Evolutionary conservation across 2,113 vertebrate species (phyloP).

Genomic region (Tapirus terrestris): DNA sequence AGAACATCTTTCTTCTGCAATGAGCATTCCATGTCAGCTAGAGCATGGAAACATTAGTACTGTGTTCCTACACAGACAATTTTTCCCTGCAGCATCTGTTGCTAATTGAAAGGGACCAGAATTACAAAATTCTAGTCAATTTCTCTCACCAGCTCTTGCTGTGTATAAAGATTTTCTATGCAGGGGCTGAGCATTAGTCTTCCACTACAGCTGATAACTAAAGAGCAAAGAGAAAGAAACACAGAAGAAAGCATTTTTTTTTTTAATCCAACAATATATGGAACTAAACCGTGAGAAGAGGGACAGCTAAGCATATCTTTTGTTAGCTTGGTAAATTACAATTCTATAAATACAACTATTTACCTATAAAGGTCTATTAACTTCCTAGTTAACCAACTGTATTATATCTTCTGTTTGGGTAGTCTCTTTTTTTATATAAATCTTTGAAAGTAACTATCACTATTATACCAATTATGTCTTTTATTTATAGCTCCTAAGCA

Average conservation of each 20-base stretch:
- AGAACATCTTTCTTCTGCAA: constrained; percentile 25
- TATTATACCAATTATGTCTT: constrained; percentile 58
- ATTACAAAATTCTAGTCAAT: constrained; percentile 80
- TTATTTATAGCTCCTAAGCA: constrained; percentile 50
- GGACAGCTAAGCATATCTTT: not conserved
- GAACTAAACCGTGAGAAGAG: constrained; percentile 43
- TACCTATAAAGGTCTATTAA: constrained; percentile 40
- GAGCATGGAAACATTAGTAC: not conserved
- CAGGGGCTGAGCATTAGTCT: constrained; percentile 75
- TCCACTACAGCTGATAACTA: constrained; percentile 81
- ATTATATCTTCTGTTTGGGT: constrained; percentile 40
- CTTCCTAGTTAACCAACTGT: constrained; percentile 39
- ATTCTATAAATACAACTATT: constrained; percentile 46
- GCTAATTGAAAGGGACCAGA: constrained; percentile 81
- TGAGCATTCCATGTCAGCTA: not conserved
- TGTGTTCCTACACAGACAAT: constrained; percentile 69
- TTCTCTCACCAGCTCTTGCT: constrained; percentile 80
- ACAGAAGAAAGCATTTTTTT: constrained; percentile 56
- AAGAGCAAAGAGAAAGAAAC: constrained; percentile 73
- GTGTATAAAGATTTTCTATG: constrained; percentile 81
- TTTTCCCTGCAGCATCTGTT: constrained; percentile 73
- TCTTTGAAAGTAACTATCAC: constrained; percentile 61
- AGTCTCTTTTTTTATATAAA: constrained; percentile 49
- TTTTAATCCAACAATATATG: constrained; percentile 29
- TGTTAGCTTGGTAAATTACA: constrained; percentile 50